These are phyloP conservation scores for Emydocephalus ijimae DNA, from an alignment of 2,113 vertebrate genomes.

Conservation along the genomic window DNA sequence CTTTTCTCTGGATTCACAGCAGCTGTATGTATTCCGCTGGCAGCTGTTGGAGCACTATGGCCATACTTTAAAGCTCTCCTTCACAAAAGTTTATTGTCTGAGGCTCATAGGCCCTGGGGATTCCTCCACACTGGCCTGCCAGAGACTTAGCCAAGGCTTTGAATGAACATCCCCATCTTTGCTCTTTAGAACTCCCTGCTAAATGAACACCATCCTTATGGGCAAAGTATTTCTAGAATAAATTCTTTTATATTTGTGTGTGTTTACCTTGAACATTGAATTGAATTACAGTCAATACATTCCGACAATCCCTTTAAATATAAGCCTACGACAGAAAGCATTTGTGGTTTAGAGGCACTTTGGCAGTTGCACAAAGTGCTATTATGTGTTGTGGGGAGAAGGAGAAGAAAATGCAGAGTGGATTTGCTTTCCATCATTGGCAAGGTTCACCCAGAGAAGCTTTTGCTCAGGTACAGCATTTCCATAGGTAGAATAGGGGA, in stretches of 20 bases:
- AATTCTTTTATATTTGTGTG: neutral
- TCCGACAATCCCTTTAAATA: neutral
- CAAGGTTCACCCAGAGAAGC: no score
- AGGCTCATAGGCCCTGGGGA: constrained; percentile 34
- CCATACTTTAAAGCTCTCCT: neutral
- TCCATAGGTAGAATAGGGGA: neutral
- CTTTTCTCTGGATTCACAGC: constrained; percentile 43
- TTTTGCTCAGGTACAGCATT: neutral
- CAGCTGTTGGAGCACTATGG: constrained; percentile 23
- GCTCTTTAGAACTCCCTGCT: neutral
- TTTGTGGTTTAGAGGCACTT: neutral
- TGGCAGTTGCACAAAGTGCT: neutral
- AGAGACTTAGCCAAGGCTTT: constrained; percentile 5
- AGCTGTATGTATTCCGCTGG: constrained; percentile 46
- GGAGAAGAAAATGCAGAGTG: no score
- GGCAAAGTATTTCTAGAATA: neutral
- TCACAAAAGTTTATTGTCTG: constrained; percentile 54
- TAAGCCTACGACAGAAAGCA: neutral
- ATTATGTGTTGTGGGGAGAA: neutral
- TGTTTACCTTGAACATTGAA: neutral
- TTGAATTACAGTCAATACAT: neutral
- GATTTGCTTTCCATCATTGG: neutral
- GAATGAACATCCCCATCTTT: neutral
- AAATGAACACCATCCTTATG: neutral
- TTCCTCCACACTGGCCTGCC: neutral